These are phyloP conservation scores for Camponotus floridanus DNA, from an alignment of 1,140 invertebrate species.

Conservation along the genomic window DNA sequence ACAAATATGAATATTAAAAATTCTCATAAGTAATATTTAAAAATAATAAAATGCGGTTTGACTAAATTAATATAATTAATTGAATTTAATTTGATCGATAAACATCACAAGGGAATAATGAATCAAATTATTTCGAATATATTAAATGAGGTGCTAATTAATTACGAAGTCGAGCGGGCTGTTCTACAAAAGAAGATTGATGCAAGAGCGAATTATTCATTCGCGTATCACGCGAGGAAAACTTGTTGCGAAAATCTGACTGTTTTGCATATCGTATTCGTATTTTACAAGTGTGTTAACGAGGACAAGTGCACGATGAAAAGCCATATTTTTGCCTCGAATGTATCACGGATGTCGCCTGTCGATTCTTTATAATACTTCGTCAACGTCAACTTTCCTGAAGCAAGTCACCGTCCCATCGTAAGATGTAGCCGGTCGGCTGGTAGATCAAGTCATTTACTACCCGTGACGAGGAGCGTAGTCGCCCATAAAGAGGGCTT, in stretches of 20 bases:
- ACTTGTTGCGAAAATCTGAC: constrained; percentile 22
- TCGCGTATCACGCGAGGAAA: not conserved
- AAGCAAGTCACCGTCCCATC: constrained; percentile 56
- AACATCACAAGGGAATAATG: constrained; percentile 28
- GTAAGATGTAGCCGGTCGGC: constrained; percentile 44
- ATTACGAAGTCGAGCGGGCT: constrained; percentile 31
- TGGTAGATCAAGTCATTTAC: constrained; percentile 72
- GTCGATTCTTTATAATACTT: constrained; percentile 61
- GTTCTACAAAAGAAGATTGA: constrained; percentile 12
- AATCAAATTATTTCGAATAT: constrained; percentile 35
- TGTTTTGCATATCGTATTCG: constrained; percentile 3
- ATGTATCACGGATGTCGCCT: not conserved
- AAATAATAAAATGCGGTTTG: not conserved
- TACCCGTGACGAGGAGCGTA: constrained; percentile 66
- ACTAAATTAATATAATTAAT: constrained; percentile 19
- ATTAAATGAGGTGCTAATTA: constrained; percentile 18
- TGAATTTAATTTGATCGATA: constrained; percentile 22
- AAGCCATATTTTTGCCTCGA: not conserved
- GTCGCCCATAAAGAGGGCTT: constrained; percentile 71
- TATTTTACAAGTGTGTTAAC: constrained; percentile 31
- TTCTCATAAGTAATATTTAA: not conserved
- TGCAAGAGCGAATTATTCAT: not conserved
- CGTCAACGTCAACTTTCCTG: constrained; percentile 56
- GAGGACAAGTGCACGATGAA: not conserved
- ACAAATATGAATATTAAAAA: not conserved